These are phyloP conservation scores for Rhimphoctona megacephalus DNA, from an alignment of 2,888 invertebrate species.

Conservation along the genomic window DNA sequence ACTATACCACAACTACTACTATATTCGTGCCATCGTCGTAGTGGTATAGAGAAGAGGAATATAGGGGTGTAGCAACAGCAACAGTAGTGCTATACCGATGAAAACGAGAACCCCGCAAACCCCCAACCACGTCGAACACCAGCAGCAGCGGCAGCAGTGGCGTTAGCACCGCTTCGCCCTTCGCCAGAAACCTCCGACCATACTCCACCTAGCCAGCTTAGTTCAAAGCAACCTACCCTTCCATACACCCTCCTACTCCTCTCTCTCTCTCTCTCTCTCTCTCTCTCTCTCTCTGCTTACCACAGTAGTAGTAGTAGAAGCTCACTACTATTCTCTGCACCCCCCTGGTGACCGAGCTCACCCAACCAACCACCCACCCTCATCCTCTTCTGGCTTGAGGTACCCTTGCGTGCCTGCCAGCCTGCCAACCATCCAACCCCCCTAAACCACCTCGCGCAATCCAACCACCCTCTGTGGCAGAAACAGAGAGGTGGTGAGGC, in stretches of 20 bases:
- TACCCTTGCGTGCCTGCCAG: constrained; percentile 81
- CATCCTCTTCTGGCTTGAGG: constrained; percentile 78
- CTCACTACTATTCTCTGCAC: constrained; percentile 59
- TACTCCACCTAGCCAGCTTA: constrained; percentile 82
- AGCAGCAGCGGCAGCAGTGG: constrained; percentile 65
- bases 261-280: constrained; percentile 75
- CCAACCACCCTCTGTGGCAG: constrained; percentile 64
- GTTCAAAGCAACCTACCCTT: constrained; percentile 83
- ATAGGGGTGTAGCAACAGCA: constrained; percentile 65
- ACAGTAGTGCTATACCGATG: constrained; percentile 65
- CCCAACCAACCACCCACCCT: constrained; percentile 62
- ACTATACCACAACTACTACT: constrained; percentile 64
- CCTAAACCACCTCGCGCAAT: constrained; percentile 63
- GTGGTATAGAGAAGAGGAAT: constrained; percentile 49
- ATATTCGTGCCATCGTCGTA: constrained; percentile 54
- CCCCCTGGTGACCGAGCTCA: constrained; percentile 63
- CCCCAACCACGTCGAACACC: constrained; percentile 58
- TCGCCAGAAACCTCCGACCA: constrained; percentile 79
- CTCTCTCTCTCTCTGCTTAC: constrained; percentile 73
- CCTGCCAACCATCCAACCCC: constrained; percentile 79
- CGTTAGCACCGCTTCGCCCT: constrained; percentile 76
- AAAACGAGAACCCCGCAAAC: constrained; percentile 66
- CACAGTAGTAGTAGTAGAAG: constrained; percentile 58
- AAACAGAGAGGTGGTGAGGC: constrained; percentile 58
- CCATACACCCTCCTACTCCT: constrained; percentile 9